These are phyloP conservation scores for Podiceps cristatus DNA, from an alignment of 2,113 vertebrate species.

Conservation along the genomic window DNA sequence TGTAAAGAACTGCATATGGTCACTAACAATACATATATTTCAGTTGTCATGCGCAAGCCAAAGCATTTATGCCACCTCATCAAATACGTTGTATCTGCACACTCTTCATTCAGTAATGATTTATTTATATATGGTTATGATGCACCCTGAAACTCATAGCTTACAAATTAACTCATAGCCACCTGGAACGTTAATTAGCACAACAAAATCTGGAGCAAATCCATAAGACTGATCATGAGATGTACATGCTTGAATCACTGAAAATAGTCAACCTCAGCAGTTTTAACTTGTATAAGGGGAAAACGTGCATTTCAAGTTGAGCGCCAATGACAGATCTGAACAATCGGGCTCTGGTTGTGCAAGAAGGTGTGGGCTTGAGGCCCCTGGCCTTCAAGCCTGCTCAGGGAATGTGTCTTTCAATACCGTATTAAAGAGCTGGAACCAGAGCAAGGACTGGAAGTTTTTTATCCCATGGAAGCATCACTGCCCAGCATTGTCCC, in stretches of 20 bases:
- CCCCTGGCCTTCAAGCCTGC: not conserved
- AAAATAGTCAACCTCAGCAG: not conserved
- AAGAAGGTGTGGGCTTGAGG: not conserved
- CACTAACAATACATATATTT: not conserved
- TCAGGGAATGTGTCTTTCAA: not conserved
- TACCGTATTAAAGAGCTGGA: not conserved
- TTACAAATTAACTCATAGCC: slow-evolving; percentile 36
- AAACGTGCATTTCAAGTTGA: not conserved
- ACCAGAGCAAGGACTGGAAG: not conserved
- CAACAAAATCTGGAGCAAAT: slow-evolving; percentile 10
- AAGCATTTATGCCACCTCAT: not conserved
- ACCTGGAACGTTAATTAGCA: slow-evolving; percentile 25
- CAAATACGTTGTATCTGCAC: not conserved
- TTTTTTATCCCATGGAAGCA: not conserved
- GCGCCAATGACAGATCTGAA: not conserved
- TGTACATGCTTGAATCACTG: not conserved
- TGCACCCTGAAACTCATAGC: not conserved
- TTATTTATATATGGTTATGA: not conserved
- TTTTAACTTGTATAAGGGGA: not conserved
- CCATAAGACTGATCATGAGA: not conserved
- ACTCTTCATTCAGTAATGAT: not conserved
- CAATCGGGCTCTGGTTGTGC: not conserved
- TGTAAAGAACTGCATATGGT: not conserved
- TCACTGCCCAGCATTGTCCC: not conserved
- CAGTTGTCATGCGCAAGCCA: not conserved